These are phyloP conservation scores for Microctonus aethiopoides DNA, from an alignment of 2,888 invertebrate genomes.

Conservation along the genomic window DNA sequence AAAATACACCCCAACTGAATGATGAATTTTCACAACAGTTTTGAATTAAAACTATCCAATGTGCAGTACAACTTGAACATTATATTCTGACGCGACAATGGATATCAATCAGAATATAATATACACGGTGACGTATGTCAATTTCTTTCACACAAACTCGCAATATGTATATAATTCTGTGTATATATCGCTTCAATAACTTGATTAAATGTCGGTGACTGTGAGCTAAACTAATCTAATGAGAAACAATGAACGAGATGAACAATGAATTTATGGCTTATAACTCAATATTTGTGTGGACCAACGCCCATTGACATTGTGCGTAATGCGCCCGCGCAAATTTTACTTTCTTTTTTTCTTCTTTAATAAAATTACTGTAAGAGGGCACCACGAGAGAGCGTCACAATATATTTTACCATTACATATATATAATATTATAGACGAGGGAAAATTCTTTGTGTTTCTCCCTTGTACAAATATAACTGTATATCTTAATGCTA, in stretches of 20 bases:
- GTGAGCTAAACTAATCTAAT: conserved; percentile 23
- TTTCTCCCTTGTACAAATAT: background rate
- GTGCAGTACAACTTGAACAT: too few relatives aligned
- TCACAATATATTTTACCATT: background rate
- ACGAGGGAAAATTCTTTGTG: background rate
- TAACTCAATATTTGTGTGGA: conserved; percentile 20
- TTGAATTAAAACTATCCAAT: too few relatives aligned
- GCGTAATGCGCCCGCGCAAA: conserved; percentile 2
- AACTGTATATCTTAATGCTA: background rate
- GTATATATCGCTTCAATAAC: conserved; percentile 5
- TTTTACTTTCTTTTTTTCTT: background rate
- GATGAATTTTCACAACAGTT: too few relatives aligned
- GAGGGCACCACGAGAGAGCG: background rate
- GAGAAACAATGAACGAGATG: conserved; percentile 17
- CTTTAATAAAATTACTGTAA: background rate
- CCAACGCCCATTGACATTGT: conserved; percentile 25
- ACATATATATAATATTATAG: background rate
- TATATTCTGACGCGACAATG: background rate
- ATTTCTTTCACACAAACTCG: background rate
- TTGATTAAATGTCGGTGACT: conserved; percentile 28
- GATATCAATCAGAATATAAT: background rate
- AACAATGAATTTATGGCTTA: conserved; percentile 21
- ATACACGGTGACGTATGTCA: background rate
- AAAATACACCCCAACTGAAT: too few relatives aligned
- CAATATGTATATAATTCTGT: background rate